Evolutionary conservation across 2,113 vertebrate species (phyloP).

Genomic region (Saccopteryx bilineata): DNA sequence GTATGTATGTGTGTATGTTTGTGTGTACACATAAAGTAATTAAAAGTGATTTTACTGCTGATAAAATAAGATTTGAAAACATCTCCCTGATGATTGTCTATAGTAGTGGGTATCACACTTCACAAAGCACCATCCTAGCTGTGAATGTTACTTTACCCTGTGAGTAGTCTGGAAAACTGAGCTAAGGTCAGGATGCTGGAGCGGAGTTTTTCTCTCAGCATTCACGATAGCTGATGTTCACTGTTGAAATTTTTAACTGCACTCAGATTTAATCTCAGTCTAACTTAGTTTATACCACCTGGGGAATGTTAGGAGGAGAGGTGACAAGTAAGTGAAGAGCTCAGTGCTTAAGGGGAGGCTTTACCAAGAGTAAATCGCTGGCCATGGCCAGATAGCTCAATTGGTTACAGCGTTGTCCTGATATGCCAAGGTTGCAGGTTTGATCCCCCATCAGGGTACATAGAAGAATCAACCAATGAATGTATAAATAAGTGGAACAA

Average conservation of each 20-base stretch:
- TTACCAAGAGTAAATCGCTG: too few species aligned
- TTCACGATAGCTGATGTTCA: accelerated
- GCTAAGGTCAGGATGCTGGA: accelerated
- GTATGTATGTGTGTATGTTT: not conserved
- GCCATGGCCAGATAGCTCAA: too few species aligned
- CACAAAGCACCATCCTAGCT: not conserved
- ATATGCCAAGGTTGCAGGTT: too few species aligned
- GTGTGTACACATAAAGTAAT: accelerated
- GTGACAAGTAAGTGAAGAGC: not conserved
- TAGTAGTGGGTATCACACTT: not conserved
- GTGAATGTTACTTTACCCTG: too few species aligned
- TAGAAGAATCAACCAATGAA: too few species aligned
- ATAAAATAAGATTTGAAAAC: not conserved
- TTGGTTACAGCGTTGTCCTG: too few species aligned
- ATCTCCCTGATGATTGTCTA: not conserved
- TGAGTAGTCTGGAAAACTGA: not conserved
- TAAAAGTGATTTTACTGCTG: not conserved
- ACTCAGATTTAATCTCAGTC: not conserved
- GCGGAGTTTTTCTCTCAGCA: not conserved
- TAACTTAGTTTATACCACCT: not conserved
- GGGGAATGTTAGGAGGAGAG: not conserved
- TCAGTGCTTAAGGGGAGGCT: not conserved
- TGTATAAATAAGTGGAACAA: too few species aligned
- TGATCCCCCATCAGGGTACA: too few species aligned
- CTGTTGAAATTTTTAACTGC: not conserved